Evolutionary conservation across 2,888 invertebrate species (phyloP).

Genomic region (Eristalis pertinax): DNA sequence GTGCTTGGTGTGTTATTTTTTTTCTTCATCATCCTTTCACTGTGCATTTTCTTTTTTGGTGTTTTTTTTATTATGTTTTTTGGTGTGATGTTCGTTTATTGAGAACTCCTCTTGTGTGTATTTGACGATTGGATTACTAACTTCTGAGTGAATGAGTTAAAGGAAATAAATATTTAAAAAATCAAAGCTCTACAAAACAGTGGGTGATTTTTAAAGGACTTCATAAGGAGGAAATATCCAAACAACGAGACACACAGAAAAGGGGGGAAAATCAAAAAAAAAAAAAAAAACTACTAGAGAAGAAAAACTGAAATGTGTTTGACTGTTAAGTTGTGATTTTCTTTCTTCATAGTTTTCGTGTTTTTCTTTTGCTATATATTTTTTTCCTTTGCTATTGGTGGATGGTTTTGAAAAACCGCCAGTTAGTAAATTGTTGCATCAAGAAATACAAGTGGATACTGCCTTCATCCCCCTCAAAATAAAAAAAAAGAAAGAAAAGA

Average conservation of each 20-base stretch:
- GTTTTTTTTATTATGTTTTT: not conserved
- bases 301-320: conserved; percentile 4
- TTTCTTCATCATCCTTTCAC: not conserved
- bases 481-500: too few species aligned
- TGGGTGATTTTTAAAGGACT: not conserved
- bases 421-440: conserved; percentile 8
- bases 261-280: not conserved
- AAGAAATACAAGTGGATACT: not conserved
- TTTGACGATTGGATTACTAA: conserved; percentile 52
- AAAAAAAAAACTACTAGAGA: not conserved
- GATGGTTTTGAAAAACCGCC: conserved; percentile 5
- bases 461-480: not conserved
- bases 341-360: not conserved
- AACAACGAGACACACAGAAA: not conserved
- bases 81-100: not conserved
- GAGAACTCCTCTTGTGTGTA: conserved; percentile 41
- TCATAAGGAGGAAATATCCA: not conserved
- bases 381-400: not conserved
- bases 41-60: not conserved
- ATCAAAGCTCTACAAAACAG: conserved; percentile 2
- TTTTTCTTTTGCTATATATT: not conserved
- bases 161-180: conserved; percentile 43
- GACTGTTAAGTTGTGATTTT: conserved; percentile 16
- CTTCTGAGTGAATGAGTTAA: conserved; percentile 41
- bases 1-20: conserved; percentile 28